Conservation (phyloP, 2,113 vertebrate species). For the Paratilapia polleni region DNA sequence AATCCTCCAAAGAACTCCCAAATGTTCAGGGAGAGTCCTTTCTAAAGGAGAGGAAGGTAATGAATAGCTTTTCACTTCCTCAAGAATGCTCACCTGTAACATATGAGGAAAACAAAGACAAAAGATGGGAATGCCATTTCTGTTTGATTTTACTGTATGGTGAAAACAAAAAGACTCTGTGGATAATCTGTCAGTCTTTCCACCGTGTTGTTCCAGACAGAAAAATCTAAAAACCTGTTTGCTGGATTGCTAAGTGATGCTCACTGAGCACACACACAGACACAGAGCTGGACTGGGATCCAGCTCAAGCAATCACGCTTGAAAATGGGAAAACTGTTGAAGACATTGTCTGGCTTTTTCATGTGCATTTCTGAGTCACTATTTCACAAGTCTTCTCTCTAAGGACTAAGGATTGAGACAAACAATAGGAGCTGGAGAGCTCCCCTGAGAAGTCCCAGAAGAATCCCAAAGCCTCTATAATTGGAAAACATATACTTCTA, state of each 20-base stretch:
- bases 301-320: constrained; percentile 25
- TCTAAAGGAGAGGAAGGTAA: not conserved
- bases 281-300: not conserved
- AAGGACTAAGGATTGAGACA: not conserved
- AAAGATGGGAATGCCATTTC: not conserved
- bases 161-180: not conserved
- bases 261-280: not conserved
- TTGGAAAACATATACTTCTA: constrained; percentile 13
- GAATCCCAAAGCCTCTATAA: constrained; percentile 11
- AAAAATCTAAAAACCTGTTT: not conserved
- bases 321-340: not conserved
- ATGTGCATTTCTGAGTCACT: constrained; percentile 6
- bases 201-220: not conserved
- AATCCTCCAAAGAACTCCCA: not conserved
- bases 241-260: not conserved
- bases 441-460: not conserved
- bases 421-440: not conserved
- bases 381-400: constrained; percentile 3
- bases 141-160: not conserved
- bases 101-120: not conserved
- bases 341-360: constrained; percentile 13
- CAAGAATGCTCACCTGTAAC: not conserved
- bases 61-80: not conserved
- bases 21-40: not conserved
- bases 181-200: not conserved